A percentile compares a stretch with the other conserved stretches of the same genome.
These are phyloP conservation scores for Hemaris fuciformis DNA, from an alignment of 2,888 invertebrate genomes.

Conservation along the genomic window DNA sequence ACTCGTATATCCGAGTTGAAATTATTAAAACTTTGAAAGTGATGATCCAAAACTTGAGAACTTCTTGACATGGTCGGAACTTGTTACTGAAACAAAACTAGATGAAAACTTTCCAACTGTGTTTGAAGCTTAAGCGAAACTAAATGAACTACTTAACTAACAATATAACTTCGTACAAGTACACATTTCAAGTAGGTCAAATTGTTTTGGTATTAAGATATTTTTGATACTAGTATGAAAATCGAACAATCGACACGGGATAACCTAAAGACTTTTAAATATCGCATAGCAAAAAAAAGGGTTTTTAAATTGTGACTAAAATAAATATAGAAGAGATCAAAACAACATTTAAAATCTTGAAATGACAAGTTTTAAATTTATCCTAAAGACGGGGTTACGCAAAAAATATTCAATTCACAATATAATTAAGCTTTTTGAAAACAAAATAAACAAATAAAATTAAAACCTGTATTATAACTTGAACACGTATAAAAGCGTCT, in stretches of 20 bases:
- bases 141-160: background rate
- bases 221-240: background rate
- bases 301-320: no score
- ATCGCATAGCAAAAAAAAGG: no score
- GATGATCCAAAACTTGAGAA: background rate
- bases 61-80: background rate
- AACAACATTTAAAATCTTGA: no score
- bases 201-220: background rate
- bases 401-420: no score
- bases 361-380: no score
- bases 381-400: no score
- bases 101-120: background rate
- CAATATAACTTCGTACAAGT: background rate
- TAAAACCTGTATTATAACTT: background rate
- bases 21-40: background rate
- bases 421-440: no score
- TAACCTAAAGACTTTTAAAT: no score
- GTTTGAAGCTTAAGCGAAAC: background rate
- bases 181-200: background rate
- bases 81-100: background rate
- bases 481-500: background rate
- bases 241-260: no score
- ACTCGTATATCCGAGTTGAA: background rate
- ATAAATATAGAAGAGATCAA: no score
- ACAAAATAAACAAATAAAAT: no score